A percentile compares a stretch with the other conserved stretches of the same genome.
phyloP scores from a whole-genome alignment of 2,113 vertebrate genomes.

The Hyperopisus bebe region DNA sequence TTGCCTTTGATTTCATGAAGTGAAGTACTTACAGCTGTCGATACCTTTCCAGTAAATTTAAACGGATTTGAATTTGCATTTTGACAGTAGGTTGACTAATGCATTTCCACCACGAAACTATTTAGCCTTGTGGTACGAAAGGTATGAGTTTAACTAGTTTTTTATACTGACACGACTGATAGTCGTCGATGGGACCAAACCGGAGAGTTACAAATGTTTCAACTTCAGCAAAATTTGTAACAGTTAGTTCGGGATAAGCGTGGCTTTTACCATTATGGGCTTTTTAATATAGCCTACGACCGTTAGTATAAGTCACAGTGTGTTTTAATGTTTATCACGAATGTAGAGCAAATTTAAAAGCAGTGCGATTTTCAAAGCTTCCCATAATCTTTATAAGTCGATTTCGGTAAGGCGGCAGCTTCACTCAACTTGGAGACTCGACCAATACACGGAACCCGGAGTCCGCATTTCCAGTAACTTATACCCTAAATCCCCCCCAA shows the following conservation, averaged over 20 bases:
- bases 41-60: background rate
- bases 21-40: constrained; percentile 3
- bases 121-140: background rate
- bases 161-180: background rate
- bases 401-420: background rate
- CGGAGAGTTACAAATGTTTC: background rate
- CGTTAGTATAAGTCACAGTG: background rate
- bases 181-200: background rate
- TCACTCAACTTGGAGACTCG: background rate
- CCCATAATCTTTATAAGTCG: background rate
- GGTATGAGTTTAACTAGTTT: background rate
- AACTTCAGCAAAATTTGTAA: constrained; percentile 16
- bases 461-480: background rate
- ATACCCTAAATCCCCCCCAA: background rate
- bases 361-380: background rate
- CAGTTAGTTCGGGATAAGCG: background rate
- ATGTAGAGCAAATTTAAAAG: background rate
- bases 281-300: background rate
- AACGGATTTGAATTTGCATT: background rate
- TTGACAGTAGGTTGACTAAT: background rate
- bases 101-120: background rate
- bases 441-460: background rate
- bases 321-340: background rate
- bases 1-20: constrained; percentile 9
- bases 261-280: background rate